These are phyloP conservation scores for Notocelia uddmanniana DNA, from an alignment of 2,888 invertebrate species.

Conservation along the genomic window DNA sequence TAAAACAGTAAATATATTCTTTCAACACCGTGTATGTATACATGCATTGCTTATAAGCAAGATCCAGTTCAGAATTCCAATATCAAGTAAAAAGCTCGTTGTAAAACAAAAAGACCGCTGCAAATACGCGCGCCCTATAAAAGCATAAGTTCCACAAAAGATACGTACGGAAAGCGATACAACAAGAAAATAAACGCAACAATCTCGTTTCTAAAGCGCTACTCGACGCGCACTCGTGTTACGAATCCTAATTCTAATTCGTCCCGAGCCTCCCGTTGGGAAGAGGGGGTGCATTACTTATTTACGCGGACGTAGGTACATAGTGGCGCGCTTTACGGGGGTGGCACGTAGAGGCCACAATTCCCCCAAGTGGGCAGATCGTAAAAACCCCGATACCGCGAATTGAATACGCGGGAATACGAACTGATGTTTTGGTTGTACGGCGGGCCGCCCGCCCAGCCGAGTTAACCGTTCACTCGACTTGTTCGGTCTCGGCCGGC, in stretches of 20 bases:
- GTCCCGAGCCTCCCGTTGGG: conserved; percentile 63
- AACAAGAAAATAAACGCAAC: conserved; percentile 59
- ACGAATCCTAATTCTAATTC: conserved; percentile 81
- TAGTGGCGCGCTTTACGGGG: conserved; percentile 66
- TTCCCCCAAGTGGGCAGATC: conserved; percentile 83
- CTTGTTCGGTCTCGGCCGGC: conserved; percentile 18
- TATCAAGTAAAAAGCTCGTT: conserved; percentile 8
- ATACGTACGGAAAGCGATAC: conserved; percentile 47
- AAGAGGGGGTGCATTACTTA: conserved; percentile 71
- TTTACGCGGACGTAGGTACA: conserved; percentile 66
- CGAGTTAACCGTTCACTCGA: conserved; percentile 26
- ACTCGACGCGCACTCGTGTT: conserved; percentile 66
- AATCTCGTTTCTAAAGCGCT: conserved; percentile 59
- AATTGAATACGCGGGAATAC: conserved; percentile 79
- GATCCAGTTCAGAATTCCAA: conserved; percentile 9
- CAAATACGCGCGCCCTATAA: conserved; percentile 39
- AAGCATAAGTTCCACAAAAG: conserved; percentile 45
- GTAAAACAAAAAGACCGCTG: conserved; percentile 29
- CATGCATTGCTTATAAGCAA: background rate
- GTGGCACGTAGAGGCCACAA: conserved; percentile 79
- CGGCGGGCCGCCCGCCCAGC: conserved; percentile 52
- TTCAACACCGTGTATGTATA: background rate
- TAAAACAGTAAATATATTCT: background rate
- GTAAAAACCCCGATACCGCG: conserved; percentile 82
- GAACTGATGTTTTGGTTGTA: conserved; percentile 61